Conservation (phyloP, 2,113 vertebrate genomes). For the Nothoprocta perdicaria region DNA sequence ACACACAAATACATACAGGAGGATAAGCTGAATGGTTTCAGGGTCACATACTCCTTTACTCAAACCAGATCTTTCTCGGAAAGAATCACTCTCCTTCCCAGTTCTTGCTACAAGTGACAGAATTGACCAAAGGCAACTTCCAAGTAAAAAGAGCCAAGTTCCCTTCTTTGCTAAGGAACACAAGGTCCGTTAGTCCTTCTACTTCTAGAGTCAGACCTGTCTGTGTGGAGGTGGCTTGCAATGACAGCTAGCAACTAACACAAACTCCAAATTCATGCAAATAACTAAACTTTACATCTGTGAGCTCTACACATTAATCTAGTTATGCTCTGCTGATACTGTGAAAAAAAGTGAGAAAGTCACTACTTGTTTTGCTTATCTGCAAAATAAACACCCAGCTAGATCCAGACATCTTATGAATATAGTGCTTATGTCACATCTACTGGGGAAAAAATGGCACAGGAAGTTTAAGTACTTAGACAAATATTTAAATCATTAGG, state of each 20-base stretch:
- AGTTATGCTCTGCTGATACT: neutral
- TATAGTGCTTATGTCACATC: neutral
- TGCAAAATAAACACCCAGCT: neutral
- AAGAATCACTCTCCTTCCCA: neutral
- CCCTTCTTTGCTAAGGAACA: neutral
- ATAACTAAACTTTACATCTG: slow-evolving; percentile 9
- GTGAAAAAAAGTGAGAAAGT: neutral
- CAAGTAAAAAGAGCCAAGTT: fast-evolving
- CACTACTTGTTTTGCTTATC: neutral
- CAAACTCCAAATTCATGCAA: neutral
- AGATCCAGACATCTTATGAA: neutral
- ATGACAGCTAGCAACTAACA: neutral
- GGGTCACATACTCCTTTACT: neutral
- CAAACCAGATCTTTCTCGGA: neutral
- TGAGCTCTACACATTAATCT: neutral
- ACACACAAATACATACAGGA: neutral
- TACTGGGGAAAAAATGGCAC: neutral
- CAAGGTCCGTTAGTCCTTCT: neutral
- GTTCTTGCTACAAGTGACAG: neutral
- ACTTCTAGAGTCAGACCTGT: neutral
- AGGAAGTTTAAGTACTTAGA: neutral
- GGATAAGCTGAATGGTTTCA: neutral
- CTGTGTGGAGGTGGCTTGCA: neutral
- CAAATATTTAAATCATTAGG: neutral
- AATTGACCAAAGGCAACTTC: neutral